These are phyloP conservation scores for Silurus meridionalis DNA, from an alignment of 2,113 vertebrate species.

Conservation along the genomic window DNA sequence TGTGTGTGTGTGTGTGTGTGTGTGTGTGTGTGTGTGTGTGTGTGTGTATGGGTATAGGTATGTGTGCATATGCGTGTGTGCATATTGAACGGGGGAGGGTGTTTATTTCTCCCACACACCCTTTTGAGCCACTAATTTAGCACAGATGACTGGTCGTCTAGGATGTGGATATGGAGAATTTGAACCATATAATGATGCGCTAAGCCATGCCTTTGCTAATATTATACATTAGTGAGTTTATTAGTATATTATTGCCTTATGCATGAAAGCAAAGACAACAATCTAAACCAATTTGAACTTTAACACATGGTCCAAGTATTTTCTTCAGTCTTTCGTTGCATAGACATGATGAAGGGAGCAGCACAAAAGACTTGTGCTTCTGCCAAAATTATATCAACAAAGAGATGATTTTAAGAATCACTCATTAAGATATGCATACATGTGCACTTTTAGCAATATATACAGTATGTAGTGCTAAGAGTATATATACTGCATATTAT, in stretches of 20 bases:
- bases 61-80: conserved; percentile 38
- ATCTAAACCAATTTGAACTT: background rate
- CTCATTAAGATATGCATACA: conserved; percentile 5
- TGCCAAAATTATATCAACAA: background rate
- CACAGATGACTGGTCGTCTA: conserved; percentile 3
- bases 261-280: background rate
- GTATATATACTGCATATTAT: too few relatives aligned
- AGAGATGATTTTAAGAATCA: background rate
- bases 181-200: background rate
- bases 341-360: background rate
- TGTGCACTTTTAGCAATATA: background rate
- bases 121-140: conserved; percentile 22
- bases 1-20: conserved; percentile 42
- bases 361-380: background rate
- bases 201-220: background rate
- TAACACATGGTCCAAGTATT: background rate
- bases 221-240: background rate
- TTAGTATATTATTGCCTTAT: background rate
- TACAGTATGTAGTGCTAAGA: background rate
- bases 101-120: background rate
- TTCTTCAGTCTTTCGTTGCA: background rate
- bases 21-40: conserved; percentile 23
- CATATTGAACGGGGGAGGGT: background rate
- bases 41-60: conserved; percentile 11
- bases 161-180: background rate